phyloP scores from a whole-genome alignment of 2,888 invertebrate species.

The Aporophyla lueneburgensis region DNA sequence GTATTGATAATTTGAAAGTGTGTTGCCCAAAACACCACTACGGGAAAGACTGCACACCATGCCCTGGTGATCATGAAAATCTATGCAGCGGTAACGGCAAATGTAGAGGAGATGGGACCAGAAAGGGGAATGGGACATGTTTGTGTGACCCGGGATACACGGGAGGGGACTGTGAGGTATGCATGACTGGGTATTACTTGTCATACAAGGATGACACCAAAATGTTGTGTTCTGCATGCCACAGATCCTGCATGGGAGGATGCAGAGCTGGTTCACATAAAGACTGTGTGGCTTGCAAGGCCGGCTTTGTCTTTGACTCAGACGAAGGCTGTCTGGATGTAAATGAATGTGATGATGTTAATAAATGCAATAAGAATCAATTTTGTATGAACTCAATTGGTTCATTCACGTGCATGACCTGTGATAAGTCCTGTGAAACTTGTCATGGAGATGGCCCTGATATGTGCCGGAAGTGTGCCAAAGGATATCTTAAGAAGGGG shows the following conservation, averaged over 20 bases:
- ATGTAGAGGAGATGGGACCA: conserved; percentile 95
- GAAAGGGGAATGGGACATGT: conserved; percentile 98
- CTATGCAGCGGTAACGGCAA: conserved; percentile 96
- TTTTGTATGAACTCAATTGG: conserved; percentile 98
- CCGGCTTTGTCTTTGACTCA: conserved; percentile 94
- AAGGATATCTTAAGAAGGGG: conserved; percentile 93
- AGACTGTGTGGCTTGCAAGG: conserved; percentile 91
- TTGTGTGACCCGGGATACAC: conserved; percentile 95
- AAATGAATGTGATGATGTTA: conserved; percentile 94
- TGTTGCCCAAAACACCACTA: conserved; percentile 97
- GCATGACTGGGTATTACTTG: conserved; percentile 93
- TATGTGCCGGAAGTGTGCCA: conserved; percentile 96
- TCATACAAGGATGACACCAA: conserved; percentile 94
- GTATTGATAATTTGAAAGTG: conserved; percentile 93
- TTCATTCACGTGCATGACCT: conserved; percentile 94
- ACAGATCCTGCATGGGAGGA: conserved; percentile 94
- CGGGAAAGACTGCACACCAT: conserved; percentile 95
- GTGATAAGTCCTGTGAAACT: conserved; percentile 95
- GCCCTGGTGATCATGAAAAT: conserved; percentile 93
- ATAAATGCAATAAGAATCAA: conserved; percentile 92
- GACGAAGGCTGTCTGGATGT: conserved; percentile 96
- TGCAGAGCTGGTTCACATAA: conserved; percentile 94
- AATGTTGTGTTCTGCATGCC: conserved; percentile 94
- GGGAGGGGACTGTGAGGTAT: conserved; percentile 95
- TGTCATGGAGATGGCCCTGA: conserved; percentile 98